These are phyloP conservation scores for Ivindomyrus marchei DNA, from an alignment of 2,113 vertebrate genomes.

Conservation along the genomic window DNA sequence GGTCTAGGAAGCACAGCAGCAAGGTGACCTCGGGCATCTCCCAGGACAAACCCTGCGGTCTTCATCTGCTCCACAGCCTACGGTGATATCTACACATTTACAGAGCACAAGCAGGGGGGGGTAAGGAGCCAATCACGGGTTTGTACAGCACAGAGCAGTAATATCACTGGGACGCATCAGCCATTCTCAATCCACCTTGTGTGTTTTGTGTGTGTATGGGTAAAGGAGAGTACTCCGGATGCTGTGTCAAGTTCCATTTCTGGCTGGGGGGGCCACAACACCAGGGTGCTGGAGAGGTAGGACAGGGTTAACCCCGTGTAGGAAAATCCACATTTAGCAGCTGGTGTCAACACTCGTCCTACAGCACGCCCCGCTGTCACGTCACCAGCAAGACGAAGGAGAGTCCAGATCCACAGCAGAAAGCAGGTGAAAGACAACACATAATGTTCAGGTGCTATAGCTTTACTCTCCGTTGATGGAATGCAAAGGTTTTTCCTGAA, in stretches of 20 bases:
- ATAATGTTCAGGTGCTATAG: neutral
- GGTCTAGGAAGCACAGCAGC: constrained; percentile 25
- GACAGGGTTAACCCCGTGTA: constrained; percentile 41
- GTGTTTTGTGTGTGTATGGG: neutral
- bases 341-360: constrained; percentile 52
- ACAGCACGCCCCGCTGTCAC: neutral
- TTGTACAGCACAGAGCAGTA: constrained; percentile 35
- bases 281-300: neutral
- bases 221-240: neutral
- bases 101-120: constrained; percentile 25
- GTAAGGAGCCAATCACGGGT: constrained; percentile 1
- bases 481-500: neutral
- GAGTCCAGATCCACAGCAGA: neutral
- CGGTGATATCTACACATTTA: constrained; percentile 54
- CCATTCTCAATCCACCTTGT: neutral
- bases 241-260: neutral
- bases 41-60: constrained; percentile 26
- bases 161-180: neutral
- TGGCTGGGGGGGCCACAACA: neutral
- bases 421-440: neutral
- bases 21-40: constrained; percentile 3
- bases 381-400: neutral
- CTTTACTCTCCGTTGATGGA: neutral
- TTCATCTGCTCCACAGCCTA: constrained; percentile 28
- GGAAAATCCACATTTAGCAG: constrained; percentile 52